phyloP scores from a whole-genome alignment of 2,797 vertebrate species.

The Cygnus olor region DNA sequence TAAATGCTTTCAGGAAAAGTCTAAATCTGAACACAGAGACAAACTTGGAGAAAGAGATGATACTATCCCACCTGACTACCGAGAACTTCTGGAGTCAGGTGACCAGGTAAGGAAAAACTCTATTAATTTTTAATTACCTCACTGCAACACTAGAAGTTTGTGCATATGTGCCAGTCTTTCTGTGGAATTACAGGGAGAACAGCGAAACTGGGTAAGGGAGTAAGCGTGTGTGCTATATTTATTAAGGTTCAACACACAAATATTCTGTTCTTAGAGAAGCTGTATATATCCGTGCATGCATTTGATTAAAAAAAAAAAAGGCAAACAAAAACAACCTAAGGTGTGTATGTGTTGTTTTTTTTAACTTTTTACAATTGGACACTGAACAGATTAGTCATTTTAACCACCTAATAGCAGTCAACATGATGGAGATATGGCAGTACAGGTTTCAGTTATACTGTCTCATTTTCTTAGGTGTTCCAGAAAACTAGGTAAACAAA shows the following conservation, averaged over 20 bases:
- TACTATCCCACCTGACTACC: slow-evolving; percentile 88
- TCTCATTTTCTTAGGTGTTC: background rate
- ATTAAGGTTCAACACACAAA: background rate
- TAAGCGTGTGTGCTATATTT: background rate
- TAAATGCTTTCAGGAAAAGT: slow-evolving; percentile 74
- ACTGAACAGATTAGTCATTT: background rate
- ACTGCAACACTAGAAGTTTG: background rate
- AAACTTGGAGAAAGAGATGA: slow-evolving; percentile 87
- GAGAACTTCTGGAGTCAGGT: slow-evolving; percentile 74
- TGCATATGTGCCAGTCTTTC: background rate
- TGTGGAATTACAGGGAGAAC: background rate
- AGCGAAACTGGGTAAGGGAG: background rate
- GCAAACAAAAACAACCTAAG: background rate
- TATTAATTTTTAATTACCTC: background rate
- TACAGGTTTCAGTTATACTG: background rate
- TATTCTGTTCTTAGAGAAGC: background rate
- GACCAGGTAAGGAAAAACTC: slow-evolving; percentile 67
- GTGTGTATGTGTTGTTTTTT: fast-evolving
- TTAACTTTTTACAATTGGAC: background rate
- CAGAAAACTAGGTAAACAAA: background rate
- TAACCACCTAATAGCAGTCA: background rate
- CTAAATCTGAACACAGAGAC: slow-evolving; percentile 71
- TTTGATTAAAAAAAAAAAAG: background rate
- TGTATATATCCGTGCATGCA: background rate
- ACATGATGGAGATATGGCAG: fast-evolving